phyloP scores from a whole-genome alignment of 30 jellyfish, hydroid and myxozoan species.

The Morbakka virulenta region DNA sequence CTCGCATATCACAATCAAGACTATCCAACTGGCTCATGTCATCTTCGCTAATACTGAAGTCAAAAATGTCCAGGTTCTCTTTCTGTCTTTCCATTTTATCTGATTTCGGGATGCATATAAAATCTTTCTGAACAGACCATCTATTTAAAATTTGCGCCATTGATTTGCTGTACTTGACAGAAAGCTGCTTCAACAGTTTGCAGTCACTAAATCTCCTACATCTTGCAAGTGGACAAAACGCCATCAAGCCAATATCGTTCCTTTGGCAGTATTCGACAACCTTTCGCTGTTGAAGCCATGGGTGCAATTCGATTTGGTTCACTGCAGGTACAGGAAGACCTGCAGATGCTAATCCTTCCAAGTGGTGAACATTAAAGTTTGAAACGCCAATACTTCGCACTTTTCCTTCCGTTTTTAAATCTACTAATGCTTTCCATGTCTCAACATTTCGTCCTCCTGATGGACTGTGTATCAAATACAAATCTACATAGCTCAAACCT shows the following conservation, averaged over 20 bases:
- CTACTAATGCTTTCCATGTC: conserved; percentile 84
- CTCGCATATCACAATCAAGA: conserved; percentile 64
- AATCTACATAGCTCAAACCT: conserved; percentile 77
- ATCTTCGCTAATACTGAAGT: conserved; percentile 45
- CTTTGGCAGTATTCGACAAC: conserved; percentile 63
- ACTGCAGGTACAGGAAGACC: conserved; percentile 76
- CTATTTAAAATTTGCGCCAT: conserved; percentile 71
- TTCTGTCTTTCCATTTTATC: conserved; percentile 63
- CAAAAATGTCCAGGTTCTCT: conserved; percentile 68
- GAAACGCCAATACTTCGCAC: conserved; percentile 93
- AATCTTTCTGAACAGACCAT: conserved; percentile 84
- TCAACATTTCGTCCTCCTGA: conserved; percentile 64
- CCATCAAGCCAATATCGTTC: conserved; percentile 71
- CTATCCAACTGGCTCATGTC: conserved; percentile 60
- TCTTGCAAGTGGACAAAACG: conserved; percentile 94
- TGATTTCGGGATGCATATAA: conserved; percentile 82
- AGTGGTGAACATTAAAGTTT: conserved; percentile 78
- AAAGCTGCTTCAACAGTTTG: conserved; percentile 36
- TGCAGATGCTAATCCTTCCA: conserved; percentile 45
- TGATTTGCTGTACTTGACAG: conserved; percentile 58
- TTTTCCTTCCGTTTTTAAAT: conserved; percentile 68
- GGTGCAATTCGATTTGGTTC: conserved; percentile 93
- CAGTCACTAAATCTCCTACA: conserved; percentile 53
- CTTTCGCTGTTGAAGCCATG: conserved; percentile 75
- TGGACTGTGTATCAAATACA: conserved; percentile 84